phyloP scores from a whole-genome alignment of 2,797 vertebrate species.

The Macrochelys suwanniensis region DNA sequence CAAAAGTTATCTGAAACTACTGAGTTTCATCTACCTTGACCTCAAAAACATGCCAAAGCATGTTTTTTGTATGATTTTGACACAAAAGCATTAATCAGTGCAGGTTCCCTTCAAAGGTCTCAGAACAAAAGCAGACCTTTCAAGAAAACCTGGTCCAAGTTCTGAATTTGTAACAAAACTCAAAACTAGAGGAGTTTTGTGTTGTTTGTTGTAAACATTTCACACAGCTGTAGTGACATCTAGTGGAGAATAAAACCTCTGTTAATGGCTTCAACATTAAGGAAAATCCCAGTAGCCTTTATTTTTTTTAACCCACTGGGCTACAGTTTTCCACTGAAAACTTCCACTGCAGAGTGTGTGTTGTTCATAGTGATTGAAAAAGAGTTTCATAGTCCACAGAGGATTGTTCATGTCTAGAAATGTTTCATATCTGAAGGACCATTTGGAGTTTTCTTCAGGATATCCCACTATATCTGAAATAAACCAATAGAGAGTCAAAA shows the following conservation, averaged over 20 bases:
- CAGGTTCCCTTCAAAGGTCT: background rate
- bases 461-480: conserved; percentile 66
- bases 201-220: conserved; percentile 69
- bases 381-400: conserved; percentile 68
- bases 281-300: conserved; percentile 71
- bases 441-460: conserved; percentile 76
- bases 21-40: background rate
- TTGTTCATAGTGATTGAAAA: conserved; percentile 71
- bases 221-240: conserved; percentile 79
- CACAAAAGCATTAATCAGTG: background rate
- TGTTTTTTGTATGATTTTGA: background rate
- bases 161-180: background rate
- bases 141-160: background rate
- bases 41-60: background rate
- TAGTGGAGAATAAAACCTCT: conserved; percentile 75
- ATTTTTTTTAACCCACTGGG: conserved; percentile 74
- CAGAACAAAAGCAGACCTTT: background rate
- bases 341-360: conserved; percentile 60
- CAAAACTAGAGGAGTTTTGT: conserved; percentile 55
- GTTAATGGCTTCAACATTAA: background rate
- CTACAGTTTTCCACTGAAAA: conserved; percentile 70
- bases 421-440: conserved; percentile 71
- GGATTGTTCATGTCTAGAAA: conserved; percentile 74
- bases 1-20: background rate
- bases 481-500: conserved; percentile 57